Base-by-base conservation (phyloP, 2,113 vertebrate genomes). In the Merops nubicus region DNA sequence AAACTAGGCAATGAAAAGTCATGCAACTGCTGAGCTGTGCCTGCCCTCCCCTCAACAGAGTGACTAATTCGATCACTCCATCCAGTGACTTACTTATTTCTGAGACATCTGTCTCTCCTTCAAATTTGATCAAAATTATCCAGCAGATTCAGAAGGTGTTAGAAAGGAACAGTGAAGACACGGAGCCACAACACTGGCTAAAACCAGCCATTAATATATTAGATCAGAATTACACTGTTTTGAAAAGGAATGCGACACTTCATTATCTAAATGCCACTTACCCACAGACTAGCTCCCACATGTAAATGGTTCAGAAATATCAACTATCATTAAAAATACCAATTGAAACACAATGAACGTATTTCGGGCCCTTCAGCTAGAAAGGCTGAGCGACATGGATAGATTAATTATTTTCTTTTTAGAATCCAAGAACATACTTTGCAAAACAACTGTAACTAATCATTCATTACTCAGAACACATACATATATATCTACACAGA, bases 181-280 rank as follows among this genome's bases (percentile, higher is more conserved):
- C 68, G 87, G 42, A 86, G 33, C 10, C 83, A 78, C 33, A 56
- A 60, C 6, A 47, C 33, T 38, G 29, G 38, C 38, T 92, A 81
- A 80, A 90, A 34, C 0, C 56, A 83, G 45, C 57, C 90, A 95
- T 88, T 96, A 94, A 91, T 85, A 54, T 70, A 96, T 91, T 95
- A 95, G 81, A 88, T 90, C 70, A 57, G 67, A 87, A 90, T 67
- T 69, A 50, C 2, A 13, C 45, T 65, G 34, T 77, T 85, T 93
- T 85, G 78, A 94, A 85, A 89, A 85, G 63, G 59, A 57, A 88
- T 85, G 45, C 62, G 91, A 93, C 54, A 74, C 88, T 88, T 96
- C 89, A 89, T 95, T 91, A 91, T 77, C 81, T 85, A 97, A 97
- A 93, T 93, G 94, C 89, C 96, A 95, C 90, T 91, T 90, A 85